Evolutionary conservation across 2,797 vertebrate genomes (phyloP).

Genomic region (Gallirallus australis): DNA sequence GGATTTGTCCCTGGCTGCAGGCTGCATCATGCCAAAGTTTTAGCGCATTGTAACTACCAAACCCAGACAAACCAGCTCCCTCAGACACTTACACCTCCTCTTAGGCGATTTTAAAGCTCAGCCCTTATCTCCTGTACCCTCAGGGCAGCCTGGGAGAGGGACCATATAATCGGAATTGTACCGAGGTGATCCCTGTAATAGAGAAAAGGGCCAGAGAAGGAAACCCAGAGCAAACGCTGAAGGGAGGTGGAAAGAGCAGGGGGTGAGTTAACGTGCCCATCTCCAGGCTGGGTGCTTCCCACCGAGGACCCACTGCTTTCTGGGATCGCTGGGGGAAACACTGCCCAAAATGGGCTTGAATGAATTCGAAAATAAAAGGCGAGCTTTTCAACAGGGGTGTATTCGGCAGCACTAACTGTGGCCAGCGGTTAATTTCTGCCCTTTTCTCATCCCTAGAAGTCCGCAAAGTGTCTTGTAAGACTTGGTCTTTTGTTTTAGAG

Average conservation of each 20-base stretch:
- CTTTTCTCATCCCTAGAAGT: constrained; percentile 70
- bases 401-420: constrained; percentile 44
- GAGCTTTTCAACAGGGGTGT: constrained; percentile 38
- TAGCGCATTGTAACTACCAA: constrained; percentile 16
- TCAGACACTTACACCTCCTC: constrained; percentile 31
- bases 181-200: background rate
- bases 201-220: background rate
- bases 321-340: background rate
- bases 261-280: background rate
- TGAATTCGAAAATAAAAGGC: constrained; percentile 19
- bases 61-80: constrained; percentile 30
- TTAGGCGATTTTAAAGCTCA: constrained; percentile 49
- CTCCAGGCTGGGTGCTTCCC: constrained; percentile 11
- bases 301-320: background rate
- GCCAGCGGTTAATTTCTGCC: constrained; percentile 74
- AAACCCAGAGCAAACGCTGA: background rate
- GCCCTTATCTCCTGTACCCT: constrained; percentile 12
- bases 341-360: constrained; percentile 15
- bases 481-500: constrained; percentile 80
- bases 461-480: constrained; percentile 74
- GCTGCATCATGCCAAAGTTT: constrained; percentile 55
- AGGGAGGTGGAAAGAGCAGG: background rate
- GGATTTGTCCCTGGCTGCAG: background rate
- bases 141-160: constrained; percentile 24
- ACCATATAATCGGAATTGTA: background rate